Evolutionary conservation across 2,888 invertebrate species (phyloP), one percentile per base, ranked within the genome.

Genomic region (Druceiella hillmani): DNA sequence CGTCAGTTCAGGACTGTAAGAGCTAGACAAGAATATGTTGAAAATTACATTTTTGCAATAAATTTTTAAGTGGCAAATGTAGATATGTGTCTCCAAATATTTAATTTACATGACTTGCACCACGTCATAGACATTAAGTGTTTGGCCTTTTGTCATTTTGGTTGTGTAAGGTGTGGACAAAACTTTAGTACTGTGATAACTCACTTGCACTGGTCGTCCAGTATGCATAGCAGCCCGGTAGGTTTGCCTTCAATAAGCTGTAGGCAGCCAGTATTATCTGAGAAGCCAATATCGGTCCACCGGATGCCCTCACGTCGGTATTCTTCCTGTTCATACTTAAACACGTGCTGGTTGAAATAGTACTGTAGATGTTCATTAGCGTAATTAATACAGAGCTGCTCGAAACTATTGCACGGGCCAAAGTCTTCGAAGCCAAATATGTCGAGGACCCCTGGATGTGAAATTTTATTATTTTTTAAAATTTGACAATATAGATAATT

Each of bases 351-450:
- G 74, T 95, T 95, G 73, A 97, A 97, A 64, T 95, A 95, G 64
- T 91, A 90, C 68, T 97, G 95, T 33, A 97, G 75, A 64, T 94
- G 93, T 64, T 97, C 95, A 63, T 97, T 97, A 11, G 95, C 95
- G 64, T 92, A 95, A 74, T 97, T 97, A 53, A 97, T 95, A 66
- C 95, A 95, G 50, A 95, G 78, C 66, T 95, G 95, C 64, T 97
- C 95, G 63, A 94, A 95, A 62, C 92, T 93, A 66, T 88, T 88
- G 63, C 80, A 82, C 39, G 81, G 76, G 41, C 86, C 90, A 59
- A 95, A 94, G 67, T 95, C 94, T 63, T 95, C 95, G 67, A 97
- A 97, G 14, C 95, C 94, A 67, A 95, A 95, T 56, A 95, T 95
- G 63, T 95, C 95, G 49, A 94, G 75, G 39, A 95, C 93, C 44